These are phyloP conservation scores for Tigriopus californicus DNA, from an alignment of 2,888 invertebrate genomes.

Conservation along the genomic window DNA sequence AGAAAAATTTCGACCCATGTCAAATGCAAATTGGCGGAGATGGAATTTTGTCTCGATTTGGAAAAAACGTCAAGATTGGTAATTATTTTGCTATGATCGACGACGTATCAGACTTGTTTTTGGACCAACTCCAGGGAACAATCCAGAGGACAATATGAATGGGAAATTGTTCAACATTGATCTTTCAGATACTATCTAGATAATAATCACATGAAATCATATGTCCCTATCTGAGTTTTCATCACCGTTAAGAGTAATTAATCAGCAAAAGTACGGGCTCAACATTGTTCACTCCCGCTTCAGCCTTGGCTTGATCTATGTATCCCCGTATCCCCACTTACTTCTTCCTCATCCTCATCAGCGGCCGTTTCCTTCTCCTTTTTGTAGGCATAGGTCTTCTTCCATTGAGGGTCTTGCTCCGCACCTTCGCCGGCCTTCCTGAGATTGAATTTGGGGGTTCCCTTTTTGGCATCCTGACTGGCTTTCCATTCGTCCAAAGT, in stretches of 20 bases:
- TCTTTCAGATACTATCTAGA: too few species aligned
- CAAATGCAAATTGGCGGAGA: too few species aligned
- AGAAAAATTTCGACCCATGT: too few species aligned
- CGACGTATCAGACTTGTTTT: too few species aligned
- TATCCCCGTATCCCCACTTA: conserved; percentile 35
- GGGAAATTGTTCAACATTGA: background rate
- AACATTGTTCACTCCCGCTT: too few species aligned
- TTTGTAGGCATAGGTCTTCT: conserved; percentile 14
- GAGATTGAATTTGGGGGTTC: conserved; percentile 70
- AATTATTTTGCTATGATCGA: too few species aligned
- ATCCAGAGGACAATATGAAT: too few species aligned
- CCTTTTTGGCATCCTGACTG: conserved; percentile 46
- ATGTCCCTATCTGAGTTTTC: background rate
- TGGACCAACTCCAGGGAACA: too few species aligned
- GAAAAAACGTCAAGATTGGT: too few species aligned
- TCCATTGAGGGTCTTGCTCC: conserved; percentile 13
- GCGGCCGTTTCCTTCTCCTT: conserved; percentile 36
- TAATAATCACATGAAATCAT: background rate
- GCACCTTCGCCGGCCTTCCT: conserved; percentile 78
- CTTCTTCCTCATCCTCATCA: conserved; percentile 43
- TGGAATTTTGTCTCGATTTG: too few species aligned
- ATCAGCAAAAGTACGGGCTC: too few species aligned
- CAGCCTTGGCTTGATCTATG: too few species aligned
- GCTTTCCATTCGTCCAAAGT: conserved; percentile 91
- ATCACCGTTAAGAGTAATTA: background rate